These are phyloP conservation scores for Chrysochloris asiatica DNA, from an alignment of 2,113 vertebrate genomes.

Conservation along the genomic window DNA sequence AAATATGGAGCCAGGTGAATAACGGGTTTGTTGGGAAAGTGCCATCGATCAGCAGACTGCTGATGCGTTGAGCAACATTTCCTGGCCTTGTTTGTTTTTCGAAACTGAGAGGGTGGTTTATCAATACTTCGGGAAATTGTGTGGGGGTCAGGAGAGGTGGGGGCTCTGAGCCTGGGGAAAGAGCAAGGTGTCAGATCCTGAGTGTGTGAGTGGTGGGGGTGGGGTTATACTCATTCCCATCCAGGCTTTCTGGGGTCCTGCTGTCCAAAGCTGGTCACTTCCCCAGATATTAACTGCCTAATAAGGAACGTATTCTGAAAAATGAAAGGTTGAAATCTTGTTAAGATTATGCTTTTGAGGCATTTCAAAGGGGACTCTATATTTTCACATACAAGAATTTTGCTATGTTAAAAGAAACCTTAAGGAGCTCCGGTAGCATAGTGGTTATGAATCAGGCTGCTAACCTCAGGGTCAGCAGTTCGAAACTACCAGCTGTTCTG, in stretches of 20 bases:
- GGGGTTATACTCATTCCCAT: no score
- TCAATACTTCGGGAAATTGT: not conserved
- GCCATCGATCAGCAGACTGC: rapidly evolving
- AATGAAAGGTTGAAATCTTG: conserved; percentile 5
- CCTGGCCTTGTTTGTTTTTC: not conserved
- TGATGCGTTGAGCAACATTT: not conserved
- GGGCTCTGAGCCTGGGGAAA: not conserved
- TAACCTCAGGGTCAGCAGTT: no score
- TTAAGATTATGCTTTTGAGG: not conserved
- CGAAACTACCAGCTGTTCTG: no score
- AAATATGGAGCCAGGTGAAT: not conserved
- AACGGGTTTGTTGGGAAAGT: rapidly evolving
- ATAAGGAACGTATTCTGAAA: not conserved
- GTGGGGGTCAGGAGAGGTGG: not conserved
- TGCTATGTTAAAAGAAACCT: conserved; percentile 48
- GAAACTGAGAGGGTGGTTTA: not conserved
- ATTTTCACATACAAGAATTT: conserved; percentile 4
- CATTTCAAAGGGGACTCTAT: conserved; percentile 11
- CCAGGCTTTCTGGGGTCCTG: not conserved
- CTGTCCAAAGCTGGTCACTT: not conserved
- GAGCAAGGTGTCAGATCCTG: not conserved
- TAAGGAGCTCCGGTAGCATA: no score
- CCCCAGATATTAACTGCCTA: no score
- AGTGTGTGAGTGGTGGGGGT: no score
- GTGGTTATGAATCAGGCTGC: no score